Percentiles rank a stretch among this genome's conserved stretches.
These are phyloP conservation scores for Margarornis squamiger DNA, from an alignment of 2,797 vertebrate species.

Conservation along the genomic window DNA sequence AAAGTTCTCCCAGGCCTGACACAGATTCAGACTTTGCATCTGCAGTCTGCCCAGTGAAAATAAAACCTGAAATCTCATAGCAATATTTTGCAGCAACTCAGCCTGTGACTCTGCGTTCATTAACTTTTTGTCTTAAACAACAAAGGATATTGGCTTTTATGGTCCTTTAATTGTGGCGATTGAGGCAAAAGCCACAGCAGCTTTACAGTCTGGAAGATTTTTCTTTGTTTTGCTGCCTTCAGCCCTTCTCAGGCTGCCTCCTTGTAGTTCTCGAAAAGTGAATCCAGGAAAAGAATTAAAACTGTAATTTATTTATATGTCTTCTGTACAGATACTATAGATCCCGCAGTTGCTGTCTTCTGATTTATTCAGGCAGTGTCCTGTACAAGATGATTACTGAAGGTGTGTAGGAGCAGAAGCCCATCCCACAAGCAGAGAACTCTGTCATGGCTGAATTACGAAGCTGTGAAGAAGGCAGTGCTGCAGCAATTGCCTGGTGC, in stretches of 20 bases:
- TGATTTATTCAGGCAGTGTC: neutral
- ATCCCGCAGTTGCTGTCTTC: neutral
- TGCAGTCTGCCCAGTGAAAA: neutral
- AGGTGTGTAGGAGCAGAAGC: neutral
- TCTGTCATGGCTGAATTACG: neutral
- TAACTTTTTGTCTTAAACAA: constrained; percentile 31
- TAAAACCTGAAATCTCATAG: neutral
- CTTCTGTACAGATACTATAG: neutral
- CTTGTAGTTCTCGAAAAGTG: neutral
- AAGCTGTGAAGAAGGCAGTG: neutral
- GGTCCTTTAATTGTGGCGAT: neutral
- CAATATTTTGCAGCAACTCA: neutral
- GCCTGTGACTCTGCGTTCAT: neutral
- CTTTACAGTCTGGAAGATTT: neutral
- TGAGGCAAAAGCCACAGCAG: neutral
- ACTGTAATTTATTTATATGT: constrained; percentile 10
- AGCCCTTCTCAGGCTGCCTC: neutral
- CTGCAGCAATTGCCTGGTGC: accelerated
- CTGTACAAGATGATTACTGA: neutral
- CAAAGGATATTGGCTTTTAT: constrained; percentile 11
- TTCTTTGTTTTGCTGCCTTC: neutral
- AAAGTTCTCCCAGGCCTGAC: constrained; percentile 24
- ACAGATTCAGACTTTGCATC: neutral
- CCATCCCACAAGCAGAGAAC: neutral
- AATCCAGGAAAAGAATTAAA: constrained; percentile 54